Percentiles rank a stretch among this genome's conserved stretches.
These are phyloP conservation scores for Sepiola atlantica DNA, from an alignment of 2,888 invertebrate genomes.

Conservation along the genomic window DNA sequence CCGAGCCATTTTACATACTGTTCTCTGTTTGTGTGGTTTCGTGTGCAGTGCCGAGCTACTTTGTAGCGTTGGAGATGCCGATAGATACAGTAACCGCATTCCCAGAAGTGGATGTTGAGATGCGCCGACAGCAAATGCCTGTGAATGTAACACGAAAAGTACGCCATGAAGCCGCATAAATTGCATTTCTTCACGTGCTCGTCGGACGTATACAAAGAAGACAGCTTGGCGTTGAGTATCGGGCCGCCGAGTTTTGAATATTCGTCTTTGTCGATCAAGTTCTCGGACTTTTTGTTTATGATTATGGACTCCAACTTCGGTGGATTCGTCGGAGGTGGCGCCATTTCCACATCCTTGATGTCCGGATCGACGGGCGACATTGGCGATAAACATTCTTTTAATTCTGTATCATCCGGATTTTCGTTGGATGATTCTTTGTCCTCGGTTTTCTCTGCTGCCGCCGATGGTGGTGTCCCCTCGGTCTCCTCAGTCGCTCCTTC, in stretches of 20 bases:
- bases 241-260: constrained; percentile 32
- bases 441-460: neutral
- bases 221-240: neutral
- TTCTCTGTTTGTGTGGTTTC: neutral
- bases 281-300: constrained; percentile 35
- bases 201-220: neutral
- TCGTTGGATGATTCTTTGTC: neutral
- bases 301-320: neutral
- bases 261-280: constrained; percentile 14
- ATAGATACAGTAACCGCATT: constrained; percentile 37
- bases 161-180: neutral
- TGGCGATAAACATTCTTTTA: neutral
- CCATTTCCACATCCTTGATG: neutral
- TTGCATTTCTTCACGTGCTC: neutral
- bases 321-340: neutral
- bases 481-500: neutral
- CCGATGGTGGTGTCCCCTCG: neutral
- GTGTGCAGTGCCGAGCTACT: neutral
- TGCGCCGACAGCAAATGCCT: constrained; percentile 24
- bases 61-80: neutral
- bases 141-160: constrained; percentile 24
- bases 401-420: neutral
- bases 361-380: neutral
- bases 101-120: constrained; percentile 33
- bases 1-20: constrained; percentile 36